These are phyloP conservation scores for Pholis gunnellus DNA, from an alignment of 2,113 vertebrate species.

Conservation along the genomic window DNA sequence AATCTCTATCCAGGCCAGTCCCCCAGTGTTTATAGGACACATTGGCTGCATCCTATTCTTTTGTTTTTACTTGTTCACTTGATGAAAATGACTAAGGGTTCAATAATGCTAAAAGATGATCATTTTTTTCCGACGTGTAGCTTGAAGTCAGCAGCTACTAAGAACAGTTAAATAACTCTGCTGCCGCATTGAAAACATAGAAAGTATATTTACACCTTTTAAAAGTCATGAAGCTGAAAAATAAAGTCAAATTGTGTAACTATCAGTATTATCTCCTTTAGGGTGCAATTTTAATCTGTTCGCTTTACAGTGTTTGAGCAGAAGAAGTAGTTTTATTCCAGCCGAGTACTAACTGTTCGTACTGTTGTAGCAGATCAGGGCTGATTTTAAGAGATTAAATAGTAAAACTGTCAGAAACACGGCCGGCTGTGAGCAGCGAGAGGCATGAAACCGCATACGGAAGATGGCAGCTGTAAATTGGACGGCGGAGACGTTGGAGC, in stretches of 20 bases:
- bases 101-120: background rate
- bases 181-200: background rate
- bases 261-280: accelerated
- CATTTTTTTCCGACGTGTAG: background rate
- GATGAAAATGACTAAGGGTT: background rate
- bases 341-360: constrained; percentile 24
- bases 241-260: background rate
- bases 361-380: constrained; percentile 45
- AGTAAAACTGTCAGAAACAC: constrained; percentile 65
- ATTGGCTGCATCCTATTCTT: background rate
- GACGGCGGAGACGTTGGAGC: constrained; percentile 52
- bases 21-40: background rate
- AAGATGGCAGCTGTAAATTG: constrained; percentile 76
- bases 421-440: constrained; percentile 45
- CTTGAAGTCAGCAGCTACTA: background rate
- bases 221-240: background rate
- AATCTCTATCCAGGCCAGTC: background rate
- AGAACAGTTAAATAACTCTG: background rate
- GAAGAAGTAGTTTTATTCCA: constrained; percentile 37
- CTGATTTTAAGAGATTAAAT: constrained; percentile 74
- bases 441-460: constrained; percentile 74
- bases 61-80: background rate
- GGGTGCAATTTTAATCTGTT: constrained; percentile 19
- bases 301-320: background rate
- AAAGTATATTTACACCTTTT: background rate